These are phyloP conservation scores for Amiota mariae DNA, from an alignment of 2,888 invertebrate genomes.

Conservation along the genomic window DNA sequence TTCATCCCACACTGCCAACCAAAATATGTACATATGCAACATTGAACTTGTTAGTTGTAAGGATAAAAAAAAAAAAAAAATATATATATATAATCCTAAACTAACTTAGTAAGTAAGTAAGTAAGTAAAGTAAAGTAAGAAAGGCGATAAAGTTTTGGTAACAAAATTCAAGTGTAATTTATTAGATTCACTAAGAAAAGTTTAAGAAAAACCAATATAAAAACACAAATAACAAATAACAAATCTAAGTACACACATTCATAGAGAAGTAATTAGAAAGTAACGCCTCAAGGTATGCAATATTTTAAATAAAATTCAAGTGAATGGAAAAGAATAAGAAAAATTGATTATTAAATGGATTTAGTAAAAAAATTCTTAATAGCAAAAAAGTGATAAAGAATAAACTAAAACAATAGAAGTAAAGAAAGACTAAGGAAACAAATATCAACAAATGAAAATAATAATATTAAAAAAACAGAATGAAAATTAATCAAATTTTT, in stretches of 20 bases:
- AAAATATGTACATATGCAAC: constrained; percentile 3
- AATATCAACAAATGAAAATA: background rate
- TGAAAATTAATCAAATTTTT: no score
- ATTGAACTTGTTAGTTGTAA: background rate
- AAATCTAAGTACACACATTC: background rate
- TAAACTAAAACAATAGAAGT: background rate
- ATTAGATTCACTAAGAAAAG: background rate
- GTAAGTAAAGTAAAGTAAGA: background rate
- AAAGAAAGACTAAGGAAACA: background rate
- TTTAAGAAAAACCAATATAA: background rate
- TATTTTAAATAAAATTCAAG: background rate
- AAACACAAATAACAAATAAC: background rate
- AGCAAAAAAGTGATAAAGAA: background rate
- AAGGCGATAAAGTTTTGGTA: background rate
- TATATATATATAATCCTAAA: no score
- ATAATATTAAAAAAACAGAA: no score
- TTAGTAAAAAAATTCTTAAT: no score
- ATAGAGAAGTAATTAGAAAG: background rate
- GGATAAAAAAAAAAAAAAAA: background rate
- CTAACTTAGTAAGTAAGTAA: background rate
- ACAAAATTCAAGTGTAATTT: background rate
- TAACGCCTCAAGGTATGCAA: constrained; percentile 15
- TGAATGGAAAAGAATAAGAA: no score
- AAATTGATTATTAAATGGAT: no score
- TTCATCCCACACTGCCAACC: no score